A percentile compares a stretch with the other conserved stretches of the same genome.
phyloP scores from a whole-genome alignment of 2,797 vertebrate genomes.

The Peromyscus attwateri region DNA sequence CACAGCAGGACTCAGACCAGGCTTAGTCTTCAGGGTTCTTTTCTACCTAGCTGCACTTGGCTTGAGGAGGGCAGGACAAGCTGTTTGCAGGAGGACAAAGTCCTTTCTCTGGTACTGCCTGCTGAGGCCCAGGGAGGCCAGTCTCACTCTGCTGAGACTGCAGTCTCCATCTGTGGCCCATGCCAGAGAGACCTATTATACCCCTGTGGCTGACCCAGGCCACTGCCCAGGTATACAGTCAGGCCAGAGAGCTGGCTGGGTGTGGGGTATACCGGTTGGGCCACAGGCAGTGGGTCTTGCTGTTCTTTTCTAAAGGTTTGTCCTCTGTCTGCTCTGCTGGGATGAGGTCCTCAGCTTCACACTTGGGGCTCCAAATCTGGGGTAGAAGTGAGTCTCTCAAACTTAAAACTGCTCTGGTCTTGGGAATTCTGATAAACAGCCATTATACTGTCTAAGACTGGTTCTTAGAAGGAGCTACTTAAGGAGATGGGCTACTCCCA shows the following conservation, averaged over 20 bases:
- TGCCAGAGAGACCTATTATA: neutral
- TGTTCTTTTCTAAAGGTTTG: neutral
- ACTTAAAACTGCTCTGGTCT: neutral
- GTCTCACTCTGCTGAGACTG: no score
- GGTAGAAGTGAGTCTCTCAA: neutral
- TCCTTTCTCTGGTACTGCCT: neutral
- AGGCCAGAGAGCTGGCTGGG: neutral
- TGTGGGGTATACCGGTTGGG: rapidly evolving
- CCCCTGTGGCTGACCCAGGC: neutral
- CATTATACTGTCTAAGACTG: rapidly evolving
- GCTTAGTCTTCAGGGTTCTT: neutral
- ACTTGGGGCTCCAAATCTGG: neutral
- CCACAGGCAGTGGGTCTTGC: neutral
- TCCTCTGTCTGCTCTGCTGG: neutral
- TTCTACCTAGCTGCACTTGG: neutral
- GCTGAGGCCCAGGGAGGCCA: neutral
- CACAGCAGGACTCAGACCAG: neutral
- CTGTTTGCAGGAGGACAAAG: no score
- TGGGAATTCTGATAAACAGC: neutral
- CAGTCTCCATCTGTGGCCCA: neutral
- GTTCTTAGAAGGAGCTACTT: neutral
- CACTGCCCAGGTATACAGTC: neutral
- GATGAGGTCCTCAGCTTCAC: neutral
- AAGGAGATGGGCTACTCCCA: neutral
- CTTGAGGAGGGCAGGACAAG: neutral